A percentile compares a stretch with the other conserved stretches of the same genome.
Evolutionary conservation across 2,888 invertebrate genomes (phyloP).

Genomic region (Siphlonurus alternatus): DNA sequence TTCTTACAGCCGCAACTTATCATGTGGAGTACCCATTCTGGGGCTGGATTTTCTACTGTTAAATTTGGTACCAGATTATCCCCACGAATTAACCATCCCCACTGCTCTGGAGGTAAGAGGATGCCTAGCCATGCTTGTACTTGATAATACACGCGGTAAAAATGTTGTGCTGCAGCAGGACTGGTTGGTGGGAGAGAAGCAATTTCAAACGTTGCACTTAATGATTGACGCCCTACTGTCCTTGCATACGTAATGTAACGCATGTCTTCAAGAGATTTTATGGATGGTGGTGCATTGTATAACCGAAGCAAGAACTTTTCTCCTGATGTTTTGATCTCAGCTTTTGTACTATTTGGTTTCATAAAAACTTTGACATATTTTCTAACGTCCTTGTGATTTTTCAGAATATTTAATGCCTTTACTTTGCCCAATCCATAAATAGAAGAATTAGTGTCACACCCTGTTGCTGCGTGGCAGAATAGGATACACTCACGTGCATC

Average conservation of each 20-base stretch:
- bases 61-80: conserved; percentile 12
- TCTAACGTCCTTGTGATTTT: not conserved
- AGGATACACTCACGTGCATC: not conserved
- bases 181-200: conserved; percentile 16
- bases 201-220: conserved; percentile 15
- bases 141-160: conserved; percentile 17
- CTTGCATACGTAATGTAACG: conserved; percentile 17
- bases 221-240: conserved; percentile 15
- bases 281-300: conserved; percentile 15
- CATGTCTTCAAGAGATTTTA: conserved; percentile 15
- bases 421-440: not conserved
- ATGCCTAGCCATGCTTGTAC: conserved; percentile 18
- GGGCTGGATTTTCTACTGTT: conserved; percentile 14
- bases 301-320: conserved; percentile 18
- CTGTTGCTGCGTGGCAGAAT: not conserved
- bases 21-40: conserved; percentile 18
- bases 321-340: conserved; percentile 16
- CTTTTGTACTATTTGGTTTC: conserved; percentile 15
- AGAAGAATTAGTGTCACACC: not conserved
- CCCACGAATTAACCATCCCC: conserved; percentile 18
- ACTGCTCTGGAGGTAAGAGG: conserved; percentile 16
- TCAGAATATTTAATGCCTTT: not conserved
- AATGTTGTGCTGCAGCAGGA: conserved; percentile 18
- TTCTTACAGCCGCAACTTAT: conserved; percentile 17
- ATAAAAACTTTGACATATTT: conserved; percentile 13